These are phyloP conservation scores for Porites rus DNA, from an alignment of 92 coral and sea anemone species.

Conservation along the genomic window DNA sequence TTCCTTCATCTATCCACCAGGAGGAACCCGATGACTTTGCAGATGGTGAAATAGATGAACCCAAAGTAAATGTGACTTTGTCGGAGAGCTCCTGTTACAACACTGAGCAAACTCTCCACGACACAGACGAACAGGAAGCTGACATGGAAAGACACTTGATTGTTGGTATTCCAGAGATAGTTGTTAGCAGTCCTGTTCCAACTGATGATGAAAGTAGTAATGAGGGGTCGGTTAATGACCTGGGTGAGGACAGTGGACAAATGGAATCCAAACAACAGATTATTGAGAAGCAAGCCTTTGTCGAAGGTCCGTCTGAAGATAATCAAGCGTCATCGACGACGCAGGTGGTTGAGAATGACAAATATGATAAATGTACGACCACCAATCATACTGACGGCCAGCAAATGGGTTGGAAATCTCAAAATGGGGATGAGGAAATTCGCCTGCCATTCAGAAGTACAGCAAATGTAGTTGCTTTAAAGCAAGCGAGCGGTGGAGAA, in stretches of 20 bases:
- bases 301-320: neutral
- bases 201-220: conserved; percentile 27
- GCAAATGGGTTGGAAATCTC: neutral
- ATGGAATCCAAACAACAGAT: neutral
- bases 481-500: neutral
- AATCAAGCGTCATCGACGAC: neutral
- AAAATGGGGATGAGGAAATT: neutral
- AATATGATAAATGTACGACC: neutral
- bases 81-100: neutral
- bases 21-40: neutral
- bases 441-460: neutral
- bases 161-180: conserved; percentile 30
- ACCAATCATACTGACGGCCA: neutral
- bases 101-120: neutral
- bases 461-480: neutral
- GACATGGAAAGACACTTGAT: neutral
- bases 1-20: neutral
- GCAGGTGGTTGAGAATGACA: neutral
- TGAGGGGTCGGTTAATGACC: conserved; percentile 8
- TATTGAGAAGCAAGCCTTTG: neutral
- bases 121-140: neutral
- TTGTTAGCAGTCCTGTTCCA: conserved; percentile 37
- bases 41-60: neutral
- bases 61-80: neutral
- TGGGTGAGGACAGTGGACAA: neutral